These are phyloP conservation scores for Dendropsophus ebraccatus DNA, from an alignment of 2,113 vertebrate species.

Conservation along the genomic window DNA sequence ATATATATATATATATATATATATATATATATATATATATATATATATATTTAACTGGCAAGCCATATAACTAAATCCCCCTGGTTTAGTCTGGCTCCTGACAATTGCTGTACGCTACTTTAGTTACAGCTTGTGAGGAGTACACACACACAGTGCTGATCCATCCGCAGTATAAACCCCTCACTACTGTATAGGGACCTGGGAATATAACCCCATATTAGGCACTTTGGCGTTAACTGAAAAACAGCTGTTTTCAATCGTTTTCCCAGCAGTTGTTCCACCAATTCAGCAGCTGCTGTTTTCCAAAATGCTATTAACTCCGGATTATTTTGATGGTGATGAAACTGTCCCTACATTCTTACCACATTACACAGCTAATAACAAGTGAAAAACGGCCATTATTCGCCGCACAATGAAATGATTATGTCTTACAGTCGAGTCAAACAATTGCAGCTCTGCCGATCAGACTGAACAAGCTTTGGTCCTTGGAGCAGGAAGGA, in stretches of 20 bases:
- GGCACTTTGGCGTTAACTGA: constrained; percentile 12
- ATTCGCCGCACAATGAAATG: constrained; percentile 16
- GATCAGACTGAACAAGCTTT: background rate
- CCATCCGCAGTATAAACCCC: background rate
- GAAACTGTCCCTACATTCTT: constrained; percentile 20
- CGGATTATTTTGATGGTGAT: constrained; percentile 24
- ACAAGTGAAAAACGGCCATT: background rate
- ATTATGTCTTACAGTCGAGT: constrained; percentile 10
- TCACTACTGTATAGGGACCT: background rate
- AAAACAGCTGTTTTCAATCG: constrained; percentile 43
- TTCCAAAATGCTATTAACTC: constrained; percentile 29
- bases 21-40: too few relatives aligned
- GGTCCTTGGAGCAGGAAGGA: background rate
- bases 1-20: too few relatives aligned
- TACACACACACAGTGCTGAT: background rate
- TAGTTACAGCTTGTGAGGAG: too few relatives aligned
- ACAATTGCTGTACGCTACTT: too few relatives aligned
- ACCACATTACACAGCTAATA: constrained; percentile 29
- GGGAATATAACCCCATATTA: constrained; percentile 35
- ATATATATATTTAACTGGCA: too few relatives aligned
- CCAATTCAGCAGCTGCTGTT: constrained; percentile 48
- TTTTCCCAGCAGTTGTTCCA: constrained; percentile 56
- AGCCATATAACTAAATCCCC: too few relatives aligned
- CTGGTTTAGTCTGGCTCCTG: too few relatives aligned
- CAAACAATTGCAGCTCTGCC: constrained; percentile 18